Evolutionary conservation across 2,888 invertebrate species (phyloP), one percentile per base, ranked within the genome.

Genomic region (Allophyes oxyacanthae): DNA sequence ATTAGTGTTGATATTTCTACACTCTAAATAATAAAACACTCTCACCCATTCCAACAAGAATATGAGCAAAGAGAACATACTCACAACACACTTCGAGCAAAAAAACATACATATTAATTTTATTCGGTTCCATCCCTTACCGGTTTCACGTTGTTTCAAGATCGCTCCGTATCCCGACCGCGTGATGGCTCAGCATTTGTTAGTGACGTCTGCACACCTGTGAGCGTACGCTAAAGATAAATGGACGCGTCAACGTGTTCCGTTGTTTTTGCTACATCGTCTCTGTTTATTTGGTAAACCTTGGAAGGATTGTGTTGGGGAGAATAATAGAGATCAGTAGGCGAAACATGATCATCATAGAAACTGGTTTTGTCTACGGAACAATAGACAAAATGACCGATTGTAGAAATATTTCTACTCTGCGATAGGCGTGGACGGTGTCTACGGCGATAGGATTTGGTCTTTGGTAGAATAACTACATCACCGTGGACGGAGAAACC

Each of bases 171-270:
- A 46, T 43, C 57, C 51, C 64, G 34, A 61, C 73, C 67, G 56
- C 74, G 63, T 69, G 75, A 78, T 78, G 66, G 69, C 38, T 41
- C 1, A 40, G 48, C 78, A 78, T 79, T 78, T 68, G 70, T 75
- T 53, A 54, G 65, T 74, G 72, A 75, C 66, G 63, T 55, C 36
- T 28, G 43, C 72, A 62, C 75, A 74, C 75, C 75, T 79, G 79
- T 71, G 73, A 60, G 43, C 68, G 58, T 52, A 25, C 56, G 33
- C 63, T 56, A 14, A 36, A 75, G 76, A 79, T 57, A 76, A 78
- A 79, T 79, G 61, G 44, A 59, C 50, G 10, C 42, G 46, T 65
- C 52, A 53, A 45, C 46, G 20, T 36, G 48, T 66, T 48, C 48
- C 48, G 13, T 42, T 68, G 74, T 74, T 71, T 71, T 73, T 73